Base-by-base conservation (phyloP, 2,888 invertebrate species). In the Syritta pipiens region DNA sequence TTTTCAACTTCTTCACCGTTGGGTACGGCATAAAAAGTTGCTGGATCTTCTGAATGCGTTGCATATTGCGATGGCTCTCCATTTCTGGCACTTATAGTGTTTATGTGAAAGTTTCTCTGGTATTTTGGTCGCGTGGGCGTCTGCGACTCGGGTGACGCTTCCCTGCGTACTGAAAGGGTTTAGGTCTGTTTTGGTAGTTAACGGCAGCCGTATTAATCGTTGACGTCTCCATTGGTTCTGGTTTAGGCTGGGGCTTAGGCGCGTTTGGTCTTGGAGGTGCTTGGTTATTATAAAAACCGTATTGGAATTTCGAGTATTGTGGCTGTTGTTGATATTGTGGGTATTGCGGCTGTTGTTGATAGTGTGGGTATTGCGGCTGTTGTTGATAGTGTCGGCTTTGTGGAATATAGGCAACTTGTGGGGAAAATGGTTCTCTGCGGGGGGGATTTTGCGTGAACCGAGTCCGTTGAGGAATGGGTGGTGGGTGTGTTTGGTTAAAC, bases 161-260 rank as follows among this genome's bases (percentile, higher is more conserved):
- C 1, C 49, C 68, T 10, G 32, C 22, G 14, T 51, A 20, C 24
- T 60, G 20, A 4, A 63, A 49, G n/a, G 30, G 35, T 35, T 44
- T 32, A 12, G 48, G 74, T 2, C 71, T 28, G 28, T 75, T 81
- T 44, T 60, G 63, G 26, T 75, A 81, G 35, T 65, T 74, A 4
- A 69, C 55, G 2, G 19, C 12, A 7, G 26, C 9, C 6, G 51
- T 35, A 7, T 30, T 19, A 1, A 59, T 59, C 5, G 46, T 59
- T 9, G 44, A 59, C 3, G 59, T 59, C 4, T 59, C 46, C 59
- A 59, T 59, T 1, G 59, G 44, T 59, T 59, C 44, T 3, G 46
- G 59, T 12, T n/a, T 30, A 4, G 59, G 59, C 12, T 46, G 59
- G 7, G 59, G 59, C 12, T 32, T 59, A 2, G 59, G 44, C 1